phyloP scores from a whole-genome alignment of 1,140 invertebrate species.

The Drosophila sturtevanti region DNA sequence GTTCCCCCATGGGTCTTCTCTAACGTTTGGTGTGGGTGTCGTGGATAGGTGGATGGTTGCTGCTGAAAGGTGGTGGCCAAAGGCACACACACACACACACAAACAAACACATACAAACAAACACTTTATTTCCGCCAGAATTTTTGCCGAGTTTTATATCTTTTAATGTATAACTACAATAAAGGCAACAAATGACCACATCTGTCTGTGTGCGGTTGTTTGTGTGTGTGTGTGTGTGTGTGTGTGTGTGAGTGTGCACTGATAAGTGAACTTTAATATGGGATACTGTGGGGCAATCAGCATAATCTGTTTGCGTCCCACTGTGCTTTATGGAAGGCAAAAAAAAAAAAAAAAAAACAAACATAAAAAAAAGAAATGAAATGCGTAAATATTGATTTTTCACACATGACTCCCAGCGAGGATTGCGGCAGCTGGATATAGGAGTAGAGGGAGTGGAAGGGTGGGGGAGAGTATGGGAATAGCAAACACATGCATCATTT shows the following conservation, averaged over 20 bases:
- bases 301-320: slow-evolving; percentile 24
- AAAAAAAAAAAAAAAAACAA: slow-evolving; percentile 20
- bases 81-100: slow-evolving; percentile 10
- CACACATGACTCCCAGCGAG: slow-evolving; percentile 56
- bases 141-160: slow-evolving; percentile 7
- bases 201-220: not conserved
- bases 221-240: not conserved
- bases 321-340: slow-evolving; percentile 15
- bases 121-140: slow-evolving; percentile 56
- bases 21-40: slow-evolving; percentile 31
- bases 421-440: not conserved
- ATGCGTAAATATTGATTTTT: slow-evolving; percentile 74
- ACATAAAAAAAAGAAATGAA: slow-evolving; percentile 29
- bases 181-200: slow-evolving; percentile 22
- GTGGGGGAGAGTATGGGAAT: not conserved
- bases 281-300: slow-evolving; percentile 24
- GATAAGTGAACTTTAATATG: slow-evolving; percentile 17
- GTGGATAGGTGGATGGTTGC: slow-evolving; percentile 45
- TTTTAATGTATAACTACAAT: slow-evolving; percentile 33
- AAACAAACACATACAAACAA: not conserved
- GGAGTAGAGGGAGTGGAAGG: not conserved
- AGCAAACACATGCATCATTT: slow-evolving; percentile 13
- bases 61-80: slow-evolving; percentile 58
- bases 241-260: slow-evolving; percentile 8
- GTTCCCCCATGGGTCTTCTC: not conserved